Evolutionary conservation across 2,888 invertebrate species (phyloP), one percentile per base, ranked within the genome.

Genomic region (Thumatha senex): DNA sequence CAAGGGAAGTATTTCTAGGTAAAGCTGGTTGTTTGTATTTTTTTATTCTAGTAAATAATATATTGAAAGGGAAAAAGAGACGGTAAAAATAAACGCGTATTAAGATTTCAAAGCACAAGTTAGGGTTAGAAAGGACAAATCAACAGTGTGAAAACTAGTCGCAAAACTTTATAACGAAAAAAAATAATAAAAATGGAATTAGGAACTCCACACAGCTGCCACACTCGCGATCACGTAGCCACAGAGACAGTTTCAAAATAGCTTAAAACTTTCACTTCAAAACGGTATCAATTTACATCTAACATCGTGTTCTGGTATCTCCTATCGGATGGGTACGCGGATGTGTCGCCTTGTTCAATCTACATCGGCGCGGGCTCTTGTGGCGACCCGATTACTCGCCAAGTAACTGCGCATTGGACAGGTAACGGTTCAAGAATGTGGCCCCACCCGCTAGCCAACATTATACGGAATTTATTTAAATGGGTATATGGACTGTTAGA

Each of bases 391-490:
- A 78, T 82, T 81, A 72, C 69, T 58, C 60, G 62, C 61, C 49
- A 76, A 70, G 65, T 82, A 84, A 84, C 85, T 80, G 84, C 82
- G 82, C 74, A 76, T 79, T 83, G 83, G 82, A 80, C 66, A 63
- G 62, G 72, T 86, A 86, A 86, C 87, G 85, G 84, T 81, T 61
- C 70, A 72, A 79, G 80, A 82, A 83, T 82, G 81, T 60, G 67
- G 63, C 62, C 51, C 66, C 54, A 52, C 59, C 67, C 59, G 72
- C 63, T 63, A 64, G 47, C 43, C 56, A 56, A 63, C 63, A 55
- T 62, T 55, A 48, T 61, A 57, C 57, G 51, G 59, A 64, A 58
- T 67, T 67, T 53, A 67, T 67, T 64, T 54, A 67, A 65, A 67
- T 62, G 56, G 60, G 43, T 48, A 30, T 31, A 10, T 48, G 44